Evolutionary conservation across 2,113 vertebrate species (phyloP), one percentile per base, ranked within the genome.

Genomic region (Chionomys nivalis): DNA sequence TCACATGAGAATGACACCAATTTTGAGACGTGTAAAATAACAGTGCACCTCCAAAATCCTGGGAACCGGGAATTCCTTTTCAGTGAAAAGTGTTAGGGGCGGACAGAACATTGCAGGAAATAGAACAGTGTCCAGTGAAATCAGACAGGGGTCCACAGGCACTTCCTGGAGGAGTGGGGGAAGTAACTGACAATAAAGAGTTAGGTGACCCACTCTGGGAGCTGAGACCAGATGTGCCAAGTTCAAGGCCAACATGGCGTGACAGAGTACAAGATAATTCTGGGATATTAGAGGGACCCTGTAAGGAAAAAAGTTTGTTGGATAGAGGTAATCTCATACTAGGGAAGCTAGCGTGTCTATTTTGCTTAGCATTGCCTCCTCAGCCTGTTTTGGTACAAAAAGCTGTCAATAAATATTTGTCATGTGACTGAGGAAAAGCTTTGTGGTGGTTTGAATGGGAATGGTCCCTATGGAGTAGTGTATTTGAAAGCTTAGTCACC

Each of bases 1-100:
- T 93, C 94, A 96, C 96, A 91, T 96, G 93, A 97, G 90, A 97
- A 97, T 97, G 91, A 61, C 70, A 93, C 68, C 91, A 17, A 75
- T 82, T 97, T 87, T 94, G 96, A 97, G 95, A 87, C 93, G 70
- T 33, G 82, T 87, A 96, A 70, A 73, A 93, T 86, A 63, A 93
- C 31, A 31, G 75, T 63, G 36, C 3, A 73, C 47, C 23, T 23
- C 36, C 72, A 65, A 87, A 94, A 86, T 76, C 49, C 86, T 52
- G n/a, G 52, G 93, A 90, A 73, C 17, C 5, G 17, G 39, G 52
- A 82, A 31, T 44, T 68, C 79, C 44, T 2, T 85, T 96, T 91
- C 33, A 42, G 70, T 26, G 14, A 16, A 58, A 26, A 61, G 77
- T 75, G 3, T 0, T 23, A 13, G 12, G 42, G 1, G 10, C 89